Evolutionary conservation across 1,140 invertebrate genomes (phyloP).

Genomic region (Drosophila sturtevanti): DNA sequence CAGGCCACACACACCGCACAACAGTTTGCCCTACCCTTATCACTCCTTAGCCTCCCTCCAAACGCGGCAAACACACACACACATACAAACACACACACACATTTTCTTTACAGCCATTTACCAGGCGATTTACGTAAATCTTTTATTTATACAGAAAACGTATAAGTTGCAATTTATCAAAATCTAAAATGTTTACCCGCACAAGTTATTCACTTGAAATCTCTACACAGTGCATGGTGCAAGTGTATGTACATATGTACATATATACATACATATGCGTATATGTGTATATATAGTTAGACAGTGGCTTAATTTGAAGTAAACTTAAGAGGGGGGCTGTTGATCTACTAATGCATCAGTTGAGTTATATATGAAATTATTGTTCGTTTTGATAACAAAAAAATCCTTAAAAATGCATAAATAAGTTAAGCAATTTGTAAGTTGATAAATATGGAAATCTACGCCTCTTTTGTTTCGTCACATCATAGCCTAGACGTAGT

Average conservation of each 20-base stretch:
- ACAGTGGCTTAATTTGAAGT: slow-evolving; percentile 1
- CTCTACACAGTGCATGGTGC: slow-evolving; percentile 62
- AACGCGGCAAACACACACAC: slow-evolving; percentile 17
- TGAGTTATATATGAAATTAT: not conserved
- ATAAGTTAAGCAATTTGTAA: not conserved
- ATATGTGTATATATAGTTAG: slow-evolving; percentile 12
- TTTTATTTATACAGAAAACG: slow-evolving; percentile 81
- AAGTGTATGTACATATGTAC: slow-evolving; percentile 23
- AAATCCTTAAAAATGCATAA: not conserved
- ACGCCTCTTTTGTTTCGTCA: slow-evolving; percentile 9
- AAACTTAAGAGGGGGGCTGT: not conserved
- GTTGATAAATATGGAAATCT: not conserved
- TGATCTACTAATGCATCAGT: not conserved
- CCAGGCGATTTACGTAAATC: slow-evolving; percentile 81
- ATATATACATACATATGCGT: slow-evolving; percentile 17
- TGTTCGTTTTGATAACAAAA: not conserved
- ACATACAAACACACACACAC: slow-evolving; percentile 33
- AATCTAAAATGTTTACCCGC: slow-evolving; percentile 81
- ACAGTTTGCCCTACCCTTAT: slow-evolving; percentile 3
- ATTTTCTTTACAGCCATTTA: slow-evolving; percentile 80
- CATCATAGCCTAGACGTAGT: slow-evolving; percentile 44
- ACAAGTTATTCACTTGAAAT: slow-evolving; percentile 81
- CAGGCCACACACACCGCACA: slow-evolving; percentile 43
- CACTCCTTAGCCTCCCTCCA: not conserved
- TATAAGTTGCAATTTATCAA: slow-evolving; percentile 82